phyloP scores from a whole-genome alignment of 2,797 vertebrate genomes.

The Rhynchonycteris naso region DNA sequence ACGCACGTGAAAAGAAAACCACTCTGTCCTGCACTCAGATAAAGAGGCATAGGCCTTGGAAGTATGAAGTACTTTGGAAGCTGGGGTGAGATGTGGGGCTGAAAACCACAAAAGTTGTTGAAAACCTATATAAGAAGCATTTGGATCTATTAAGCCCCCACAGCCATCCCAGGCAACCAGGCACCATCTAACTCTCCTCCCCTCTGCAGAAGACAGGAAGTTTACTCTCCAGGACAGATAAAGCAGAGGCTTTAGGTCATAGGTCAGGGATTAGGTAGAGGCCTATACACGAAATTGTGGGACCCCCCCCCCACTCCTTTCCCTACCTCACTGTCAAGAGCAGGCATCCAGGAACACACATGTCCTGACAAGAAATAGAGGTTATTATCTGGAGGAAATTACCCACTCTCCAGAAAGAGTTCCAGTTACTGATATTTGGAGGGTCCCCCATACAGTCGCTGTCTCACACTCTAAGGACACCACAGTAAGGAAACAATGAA shows the following conservation, averaged over 20 bases:
- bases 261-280: background rate
- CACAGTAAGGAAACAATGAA: background rate
- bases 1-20: background rate
- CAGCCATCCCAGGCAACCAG: background rate
- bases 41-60: background rate
- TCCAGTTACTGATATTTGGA: background rate
- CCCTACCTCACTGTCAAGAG: background rate
- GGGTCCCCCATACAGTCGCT: background rate
- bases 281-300: background rate
- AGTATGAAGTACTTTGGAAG: background rate
- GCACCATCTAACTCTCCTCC: background rate
- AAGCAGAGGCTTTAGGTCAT: background rate
- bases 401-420: background rate
- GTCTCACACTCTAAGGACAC: background rate
- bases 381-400: slow-evolving; percentile 3
- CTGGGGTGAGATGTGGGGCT: background rate
- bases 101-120: background rate
- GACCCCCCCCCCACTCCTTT: background rate
- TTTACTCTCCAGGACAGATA: background rate
- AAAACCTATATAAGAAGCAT: background rate
- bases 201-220: background rate
- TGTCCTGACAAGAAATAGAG: background rate
- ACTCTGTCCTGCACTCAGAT: background rate
- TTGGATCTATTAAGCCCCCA: background rate
- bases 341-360: background rate